Evolutionary conservation across 1,140 invertebrate species (phyloP), one percentile per base, ranked within the genome.

Genomic region (Macrotrachela quadricornifera): DNA sequence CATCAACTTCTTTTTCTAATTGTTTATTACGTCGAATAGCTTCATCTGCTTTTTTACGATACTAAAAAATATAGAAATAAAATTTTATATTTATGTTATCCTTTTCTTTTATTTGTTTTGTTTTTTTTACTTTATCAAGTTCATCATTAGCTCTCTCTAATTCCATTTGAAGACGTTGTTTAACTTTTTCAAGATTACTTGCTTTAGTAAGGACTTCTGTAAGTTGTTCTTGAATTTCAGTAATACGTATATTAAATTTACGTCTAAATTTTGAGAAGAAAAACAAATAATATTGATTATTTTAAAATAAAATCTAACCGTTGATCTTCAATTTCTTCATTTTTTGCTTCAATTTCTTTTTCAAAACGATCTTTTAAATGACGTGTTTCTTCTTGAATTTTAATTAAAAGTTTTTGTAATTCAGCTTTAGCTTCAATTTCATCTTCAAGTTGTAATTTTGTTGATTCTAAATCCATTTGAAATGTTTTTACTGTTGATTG

Each of bases 251-350:
- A 46, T 54, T 54, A 14, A 54, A 54, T 54, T 45, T 43, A 3
- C 53, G 53, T 15, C 53, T 54, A 43, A 14, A 42, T 10, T 10
- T 10, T 14, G 15, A 42, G 2, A 13, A 6, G 10, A 42, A 13
- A 42, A 4, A 15, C 40, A 14, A 42, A 42, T 4, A 15, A 42
- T 4, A 14, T 11, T 6, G 10, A 16, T 46, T 46, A 14, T 46
- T 21, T 14, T 49, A 17, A 49, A 38, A 9, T 1, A 38, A 38
- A 49, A n/a, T 15, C 16, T 10, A 40, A 54, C 53, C 46, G 42
- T 43, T 40, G 46, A 17, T 54, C 53, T 49, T 54, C 53, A 36
- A 50, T 43, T 18, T 54, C 53, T 42, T 54, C 53, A 38, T 49
- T 54, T 47, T 36, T 54, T n/a, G 42, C 30, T 45, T 49, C 14